Evolutionary conservation across 92 coral and sea anemone genomes (phyloP).

Genomic region (Chrysogorgia sp.): DNA sequence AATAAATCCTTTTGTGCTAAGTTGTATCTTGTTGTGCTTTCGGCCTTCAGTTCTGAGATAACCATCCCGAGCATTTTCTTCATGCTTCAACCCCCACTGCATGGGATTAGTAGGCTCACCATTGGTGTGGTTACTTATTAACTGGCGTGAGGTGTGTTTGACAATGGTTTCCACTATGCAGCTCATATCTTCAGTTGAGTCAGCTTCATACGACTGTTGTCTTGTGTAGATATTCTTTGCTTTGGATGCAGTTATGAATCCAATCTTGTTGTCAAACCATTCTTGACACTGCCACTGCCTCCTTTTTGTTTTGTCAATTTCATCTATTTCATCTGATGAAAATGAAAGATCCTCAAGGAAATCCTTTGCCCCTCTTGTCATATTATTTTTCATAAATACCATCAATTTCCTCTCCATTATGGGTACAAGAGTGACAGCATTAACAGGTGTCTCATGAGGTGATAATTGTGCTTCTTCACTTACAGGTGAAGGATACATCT

Average conservation of each 20-base stretch:
- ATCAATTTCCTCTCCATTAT: conserved; percentile 4
- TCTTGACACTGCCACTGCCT: conserved; percentile 23
- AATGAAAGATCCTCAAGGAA: not conserved
- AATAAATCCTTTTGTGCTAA: not conserved
- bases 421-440: not conserved
- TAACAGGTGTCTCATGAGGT: not conserved
- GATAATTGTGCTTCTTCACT: not conserved
- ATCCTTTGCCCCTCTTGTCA: not conserved
- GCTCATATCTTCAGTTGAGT: not conserved
- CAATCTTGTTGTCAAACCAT: conserved; percentile 20
- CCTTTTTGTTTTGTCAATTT: not conserved
- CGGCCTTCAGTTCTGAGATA: not conserved
- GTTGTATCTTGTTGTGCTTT: not conserved
- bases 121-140: not conserved
- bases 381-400: not conserved
- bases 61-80: conserved; percentile 14
- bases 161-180: conserved; percentile 48
- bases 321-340: not conserved
- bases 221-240: not conserved
- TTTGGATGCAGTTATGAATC: conserved; percentile 1
- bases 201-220: not conserved
- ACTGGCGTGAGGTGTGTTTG: not conserved
- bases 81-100: conserved; percentile 13
- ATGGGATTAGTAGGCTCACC: conserved; percentile 1
- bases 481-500: not conserved